Conservation (phyloP, 2,888 invertebrate species). For the Shargacucullia verbasci region DNA sequence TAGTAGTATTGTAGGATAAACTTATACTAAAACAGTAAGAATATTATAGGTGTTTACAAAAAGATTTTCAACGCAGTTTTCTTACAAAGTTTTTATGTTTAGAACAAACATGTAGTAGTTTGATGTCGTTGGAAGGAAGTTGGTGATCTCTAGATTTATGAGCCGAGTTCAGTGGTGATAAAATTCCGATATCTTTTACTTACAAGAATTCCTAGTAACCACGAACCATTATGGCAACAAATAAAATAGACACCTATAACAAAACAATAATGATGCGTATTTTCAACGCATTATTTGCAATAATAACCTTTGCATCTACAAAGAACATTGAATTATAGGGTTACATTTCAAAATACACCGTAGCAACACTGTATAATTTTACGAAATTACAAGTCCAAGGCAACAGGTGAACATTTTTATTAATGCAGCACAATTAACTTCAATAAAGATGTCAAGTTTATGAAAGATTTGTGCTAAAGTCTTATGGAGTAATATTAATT, state of each 20-base stretch:
- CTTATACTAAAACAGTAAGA: too few species aligned
- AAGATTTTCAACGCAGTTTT: not conserved
- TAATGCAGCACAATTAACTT: constrained; percentile 24
- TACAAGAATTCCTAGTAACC: too few species aligned
- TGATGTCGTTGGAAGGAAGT: too few species aligned
- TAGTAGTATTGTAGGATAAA: too few species aligned
- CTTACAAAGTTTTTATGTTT: too few species aligned
- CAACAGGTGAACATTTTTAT: constrained; percentile 42
- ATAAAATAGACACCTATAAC: constrained; percentile 5
- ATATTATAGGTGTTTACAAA: not conserved
- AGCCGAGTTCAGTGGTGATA: too few species aligned
- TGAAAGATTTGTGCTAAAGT: constrained; percentile 20
- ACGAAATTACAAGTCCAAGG: constrained; percentile 21
- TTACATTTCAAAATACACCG: constrained; percentile 28
- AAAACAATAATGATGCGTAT: constrained; percentile 7
- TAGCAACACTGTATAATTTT: constrained; percentile 31
- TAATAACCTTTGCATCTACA: constrained; percentile 29
- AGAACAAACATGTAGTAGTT: too few species aligned
- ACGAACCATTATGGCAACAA: not conserved
- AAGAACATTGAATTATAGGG: constrained; percentile 40
- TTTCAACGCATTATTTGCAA: constrained; percentile 29
- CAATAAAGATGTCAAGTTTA: constrained; percentile 34
- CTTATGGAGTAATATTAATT: constrained; percentile 15
- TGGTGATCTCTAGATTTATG: too few species aligned
- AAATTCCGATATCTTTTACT: too few species aligned